These are phyloP conservation scores for Xerus rutilus DNA, from an alignment of 2,797 vertebrate species.

Conservation along the genomic window DNA sequence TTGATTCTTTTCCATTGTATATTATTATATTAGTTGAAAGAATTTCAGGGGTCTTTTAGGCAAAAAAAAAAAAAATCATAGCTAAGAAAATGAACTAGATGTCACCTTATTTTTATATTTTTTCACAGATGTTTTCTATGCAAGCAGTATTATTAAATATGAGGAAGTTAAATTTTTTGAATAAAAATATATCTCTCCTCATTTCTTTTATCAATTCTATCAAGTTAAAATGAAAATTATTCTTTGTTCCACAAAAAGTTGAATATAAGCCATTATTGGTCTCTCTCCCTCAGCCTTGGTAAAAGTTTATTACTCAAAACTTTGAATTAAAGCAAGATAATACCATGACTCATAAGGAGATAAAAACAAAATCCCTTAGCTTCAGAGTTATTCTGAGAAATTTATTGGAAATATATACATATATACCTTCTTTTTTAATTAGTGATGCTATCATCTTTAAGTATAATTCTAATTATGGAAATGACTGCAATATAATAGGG, in stretches of 20 bases:
- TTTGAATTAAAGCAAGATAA: conserved; percentile 61
- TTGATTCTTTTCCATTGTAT: conserved; percentile 1
- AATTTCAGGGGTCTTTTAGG: neutral
- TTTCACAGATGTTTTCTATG: conserved; percentile 39
- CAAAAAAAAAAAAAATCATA: neutral
- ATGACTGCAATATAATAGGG: neutral
- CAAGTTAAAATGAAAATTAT: conserved; percentile 57
- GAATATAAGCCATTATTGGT: conserved; percentile 53
- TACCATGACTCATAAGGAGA: conserved; percentile 1
- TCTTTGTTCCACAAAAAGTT: conserved; percentile 36
- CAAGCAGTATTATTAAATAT: conserved; percentile 27
- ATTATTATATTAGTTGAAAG: conserved; percentile 17
- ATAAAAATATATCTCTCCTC: conserved; percentile 57
- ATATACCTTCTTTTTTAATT: conserved; percentile 37
- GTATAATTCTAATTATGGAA: conserved; percentile 26
- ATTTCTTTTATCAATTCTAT: conserved; percentile 32
- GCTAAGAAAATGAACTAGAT: conserved; percentile 10
- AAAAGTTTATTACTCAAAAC: conserved; percentile 63
- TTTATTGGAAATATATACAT: neutral
- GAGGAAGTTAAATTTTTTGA: conserved; percentile 59
- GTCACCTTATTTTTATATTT: conserved; percentile 41
- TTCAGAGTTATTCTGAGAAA: conserved; percentile 50
- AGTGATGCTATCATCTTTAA: conserved; percentile 59
- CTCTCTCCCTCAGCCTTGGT: neutral
- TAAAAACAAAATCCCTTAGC: neutral